phyloP scores from a whole-genome alignment of 2,888 invertebrate species.

The Meghimatium bilineatum region DNA sequence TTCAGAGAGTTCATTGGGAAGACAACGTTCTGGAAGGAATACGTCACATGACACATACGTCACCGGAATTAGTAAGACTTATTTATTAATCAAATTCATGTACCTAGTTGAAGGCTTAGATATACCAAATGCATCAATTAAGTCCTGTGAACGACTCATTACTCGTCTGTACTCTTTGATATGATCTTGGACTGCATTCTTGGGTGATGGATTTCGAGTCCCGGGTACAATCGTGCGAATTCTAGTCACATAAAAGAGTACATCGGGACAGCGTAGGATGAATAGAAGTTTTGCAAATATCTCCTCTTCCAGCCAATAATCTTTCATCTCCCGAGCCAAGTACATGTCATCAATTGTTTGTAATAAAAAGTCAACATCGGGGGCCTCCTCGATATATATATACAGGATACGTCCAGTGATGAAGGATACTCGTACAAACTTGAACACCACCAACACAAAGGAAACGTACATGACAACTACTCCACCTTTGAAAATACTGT shows the following conservation, averaged over 20 bases:
- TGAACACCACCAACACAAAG: constrained; percentile 41
- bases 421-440: constrained; percentile 31
- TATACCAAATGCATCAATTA: background rate
- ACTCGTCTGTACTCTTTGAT: background rate
- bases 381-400: constrained; percentile 32
- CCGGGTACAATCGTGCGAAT: constrained; percentile 8
- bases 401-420: constrained; percentile 23
- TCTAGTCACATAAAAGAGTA: constrained; percentile 38
- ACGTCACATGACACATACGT: too few species aligned
- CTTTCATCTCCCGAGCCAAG: constrained; percentile 44
- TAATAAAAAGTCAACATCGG: constrained; percentile 33
- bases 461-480: constrained; percentile 40
- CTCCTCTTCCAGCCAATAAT: constrained; percentile 49
- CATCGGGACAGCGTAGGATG: constrained; percentile 43
- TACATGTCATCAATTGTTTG: constrained; percentile 25
- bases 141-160: background rate
- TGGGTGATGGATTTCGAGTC: background rate
- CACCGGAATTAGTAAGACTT: too few species aligned
- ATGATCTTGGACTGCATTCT: background rate
- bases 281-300: constrained; percentile 42
- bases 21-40: too few species aligned
- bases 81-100: background rate
- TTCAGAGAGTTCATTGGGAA: too few species aligned
- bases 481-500: constrained; percentile 39
- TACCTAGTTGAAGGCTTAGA: background rate